Base-by-base conservation (phyloP, 1,140 invertebrate genomes). In the Anagrus nilaparvatae region DNA sequence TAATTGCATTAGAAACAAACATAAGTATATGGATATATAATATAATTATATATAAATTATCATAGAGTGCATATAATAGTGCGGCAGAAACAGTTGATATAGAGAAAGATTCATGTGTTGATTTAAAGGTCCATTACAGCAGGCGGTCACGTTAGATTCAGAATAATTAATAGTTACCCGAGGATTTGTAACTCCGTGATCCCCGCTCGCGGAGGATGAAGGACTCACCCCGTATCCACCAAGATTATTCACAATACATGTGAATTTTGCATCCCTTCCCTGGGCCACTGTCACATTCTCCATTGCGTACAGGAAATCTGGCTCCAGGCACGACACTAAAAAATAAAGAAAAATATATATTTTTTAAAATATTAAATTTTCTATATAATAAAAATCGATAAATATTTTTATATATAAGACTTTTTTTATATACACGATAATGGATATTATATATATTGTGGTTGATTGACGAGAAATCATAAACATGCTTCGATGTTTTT, bases 201-300 rank as follows among this genome's bases (percentile, higher is more conserved):
- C 62, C 56, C 60, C 55, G 60, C 61, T 61, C 61, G 75, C 77
- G 72, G 78, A 74, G 73, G 79, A 76, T 70, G 84, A 82, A 75
- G 80, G 80, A 87, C 84, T 86, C 84, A 90, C 86, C 84, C 84
- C 82, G 76, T 88, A 84, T 78, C 84, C 83, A 60, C 85, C 86
- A 59, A 91, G 77, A 75, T 89, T 87, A 72, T 85, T 87, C 53
- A 91, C 86, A 57, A 88, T 82, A 59, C 87, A 90, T 44, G 86
- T 89, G 69, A 91, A 88, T 53, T 82, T 84, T 47, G 86, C 87
- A 66, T 89, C 86, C 52, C 86, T 73, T 36, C 87, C 86, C 63
- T 88, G 83, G 36, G 85, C 77, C 49, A 88, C 82, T 47, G 86
- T 88, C 62, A 89, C 76, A 72, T 90, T 89, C 70, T 86, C 79